Evolutionary conservation across 2,888 invertebrate genomes (phyloP), one percentile per base, ranked within the genome.

Genomic region (Cenopis cana): DNA sequence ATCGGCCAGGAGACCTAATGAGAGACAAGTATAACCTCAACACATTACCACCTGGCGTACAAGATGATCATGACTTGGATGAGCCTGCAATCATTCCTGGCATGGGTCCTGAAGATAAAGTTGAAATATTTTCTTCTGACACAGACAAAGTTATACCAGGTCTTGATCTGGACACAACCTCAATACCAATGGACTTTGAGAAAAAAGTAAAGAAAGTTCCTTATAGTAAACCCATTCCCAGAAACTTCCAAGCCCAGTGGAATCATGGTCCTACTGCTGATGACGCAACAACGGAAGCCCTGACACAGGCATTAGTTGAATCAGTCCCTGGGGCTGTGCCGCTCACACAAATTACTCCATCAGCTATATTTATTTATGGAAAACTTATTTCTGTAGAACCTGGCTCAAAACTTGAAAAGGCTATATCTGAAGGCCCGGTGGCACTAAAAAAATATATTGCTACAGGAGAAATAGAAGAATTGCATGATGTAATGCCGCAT

Each of bases 231-330:
- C 99, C 99, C 17, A 98, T 99, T 86, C 99, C 99, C 2, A 96
- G 97, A 80, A 98, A 98, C 83, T 99, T 99, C 93, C 98, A 99
- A 91, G 98, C 97, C n/a, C 98, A 98, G 78, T 99, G 99, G 99
- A 98, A 97, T 81, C 97, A 97, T 85, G 96, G 96, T 67, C 89
- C 91, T 38, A 94, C 95, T 60, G 90, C 93, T 46, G 92, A 94
- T 73, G 95, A 95, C 72, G 84, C 88, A 72, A 81, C 89, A 62
- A 83, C 86, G 73, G 97, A 97, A 81, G 95, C 96, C 74, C 90
- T 96, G 69, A 94, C 95, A 79, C 96, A 96, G 84, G 95, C 96
- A 57, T 95, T 97, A 74, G 95, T 94, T 55, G 96, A 96, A 86
- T 96, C 96, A 77, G 96, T 96, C 2, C 96, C 97, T 0, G 97